Evolutionary conservation across 2,888 invertebrate species (phyloP), one percentile per base, ranked within the genome.

Genomic region (Cynaeus angustus): DNA sequence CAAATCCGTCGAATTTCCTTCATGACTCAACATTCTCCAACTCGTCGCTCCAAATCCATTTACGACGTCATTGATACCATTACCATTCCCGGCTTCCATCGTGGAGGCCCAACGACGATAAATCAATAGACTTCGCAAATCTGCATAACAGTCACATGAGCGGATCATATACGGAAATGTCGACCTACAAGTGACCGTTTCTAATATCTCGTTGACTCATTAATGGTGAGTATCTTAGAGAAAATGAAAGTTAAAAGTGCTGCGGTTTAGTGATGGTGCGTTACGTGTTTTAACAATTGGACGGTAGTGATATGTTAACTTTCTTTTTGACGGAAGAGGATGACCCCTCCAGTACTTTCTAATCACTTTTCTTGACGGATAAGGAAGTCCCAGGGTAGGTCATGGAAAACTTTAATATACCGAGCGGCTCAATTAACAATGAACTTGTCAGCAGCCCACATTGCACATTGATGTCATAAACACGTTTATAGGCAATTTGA

Each of bases 161-260:
- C 70, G 70, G 74, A 65, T 75, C 75, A 75, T 74, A 77, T 75
- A 77, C 77, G 77, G 77, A 75, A 75, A 75, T 74, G 66, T 61
- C 76, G 70, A 53, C 73, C 74, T 76, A 76, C 74, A 69, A 72
- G 71, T 70, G 59, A 55, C 70, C 62, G 48, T 53, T 67, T 75
- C 66, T 67, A 67, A 62, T 61, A 21, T 70, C 43, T 55, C 53
- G 72, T 76, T 75, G 76, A 75, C 71, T 75, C 74, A 75, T 75
- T 67, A 70, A n/a, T 37, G 3, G 16, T 9, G 50, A 41, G 59
- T 37, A 52, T 64, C 52, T 48, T 50, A 64, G 43, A 73, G 75
- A 75, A 75, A 76, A 74, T 75, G 77, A 76, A 77, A 77, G 76
- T 75, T 75, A 50, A 64, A 68, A 66, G 74, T 73, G 66, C 52